Evolutionary conservation across 2,113 vertebrate species (phyloP).

Genomic region (Anarrhichthys ocellatus): DNA sequence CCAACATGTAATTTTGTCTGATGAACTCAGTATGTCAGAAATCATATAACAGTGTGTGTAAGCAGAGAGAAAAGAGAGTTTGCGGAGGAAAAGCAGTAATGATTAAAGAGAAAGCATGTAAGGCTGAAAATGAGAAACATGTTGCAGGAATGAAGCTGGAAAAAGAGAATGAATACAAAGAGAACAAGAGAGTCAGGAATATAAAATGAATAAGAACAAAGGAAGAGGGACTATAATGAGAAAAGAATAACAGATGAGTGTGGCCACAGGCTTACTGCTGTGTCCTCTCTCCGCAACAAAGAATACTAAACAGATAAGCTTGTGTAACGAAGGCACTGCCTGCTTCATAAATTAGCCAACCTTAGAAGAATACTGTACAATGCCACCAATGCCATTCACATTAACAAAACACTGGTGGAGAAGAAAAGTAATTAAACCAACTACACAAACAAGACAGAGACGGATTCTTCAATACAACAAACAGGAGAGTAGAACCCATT

Average conservation of each 20-base stretch:
- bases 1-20: background rate
- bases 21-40: conserved; percentile 3
- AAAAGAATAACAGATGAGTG: conserved; percentile 32
- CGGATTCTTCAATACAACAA: conserved; percentile 52
- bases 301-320: conserved; percentile 61
- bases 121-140: conserved; percentile 4
- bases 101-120: background rate
- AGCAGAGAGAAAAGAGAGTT: background rate
- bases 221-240: conserved; percentile 34
- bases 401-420: conserved; percentile 39
- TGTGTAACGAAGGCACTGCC: conserved; percentile 45
- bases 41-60: background rate
- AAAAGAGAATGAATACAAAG: background rate
- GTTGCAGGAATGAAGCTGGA: background rate
- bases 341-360: conserved; percentile 60
- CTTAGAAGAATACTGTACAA: conserved; percentile 58
- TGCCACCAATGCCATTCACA: conserved; percentile 21
- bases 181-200: conserved; percentile 13
- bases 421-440: conserved; percentile 64
- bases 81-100: background rate
- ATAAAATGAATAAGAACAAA: conserved; percentile 55
- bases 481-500: conserved; percentile 18
- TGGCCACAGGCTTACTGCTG: conserved; percentile 41
- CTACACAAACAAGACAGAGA: conserved; percentile 58
- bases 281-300: conserved; percentile 38